Evolutionary conservation across 2,113 vertebrate species (phyloP), one percentile per base, ranked within the genome.

Genomic region (Callipepla californica): DNA sequence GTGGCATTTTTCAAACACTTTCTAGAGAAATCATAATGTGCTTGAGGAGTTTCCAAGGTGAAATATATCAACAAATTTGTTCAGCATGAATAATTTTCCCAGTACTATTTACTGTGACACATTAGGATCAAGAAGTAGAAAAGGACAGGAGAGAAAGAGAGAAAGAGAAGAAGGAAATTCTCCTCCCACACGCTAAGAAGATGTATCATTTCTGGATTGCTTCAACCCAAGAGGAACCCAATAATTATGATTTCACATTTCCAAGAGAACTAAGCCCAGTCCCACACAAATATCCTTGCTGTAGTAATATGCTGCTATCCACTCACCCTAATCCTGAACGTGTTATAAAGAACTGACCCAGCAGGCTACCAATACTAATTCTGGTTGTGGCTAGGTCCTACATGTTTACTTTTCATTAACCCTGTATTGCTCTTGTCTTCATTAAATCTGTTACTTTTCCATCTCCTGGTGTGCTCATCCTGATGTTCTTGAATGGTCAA

Each of bases 221-320:
- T 94, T 78, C 72, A 83, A 85, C 83, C 76, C 72, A 81, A 95
- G 94, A 89, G 58, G 65, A 93, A 70, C 84, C 72, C 59, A 83
- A 18, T 83, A 94, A 95, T 94, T 96, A 92, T 58, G 63, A 93
- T 91, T 93, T 91, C 82, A 73, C 75, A 70, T 93, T 95, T 95
- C 89, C 75, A 85, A 85, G 72, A 69, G 55, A 94, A 83, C 26
- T 55, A 91, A 88, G 53, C 57, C 50, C 42, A 85, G 44, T 81
- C 50, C 58, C 47, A 66, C 84, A 91, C 63, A 77, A 85, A 80
- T 66, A 79, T 85, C 47, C 50, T 87, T 63, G 57, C 45, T 70
- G 42, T 74, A 70, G 92, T 87, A 77, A 89, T 59, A 87, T 67
- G 67, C 45, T 87, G 53, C 59, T 78, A 87, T 86, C 74, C n/a